phyloP scores from a whole-genome alignment of 2,888 invertebrate species.

The Zelleria hepariella region DNA sequence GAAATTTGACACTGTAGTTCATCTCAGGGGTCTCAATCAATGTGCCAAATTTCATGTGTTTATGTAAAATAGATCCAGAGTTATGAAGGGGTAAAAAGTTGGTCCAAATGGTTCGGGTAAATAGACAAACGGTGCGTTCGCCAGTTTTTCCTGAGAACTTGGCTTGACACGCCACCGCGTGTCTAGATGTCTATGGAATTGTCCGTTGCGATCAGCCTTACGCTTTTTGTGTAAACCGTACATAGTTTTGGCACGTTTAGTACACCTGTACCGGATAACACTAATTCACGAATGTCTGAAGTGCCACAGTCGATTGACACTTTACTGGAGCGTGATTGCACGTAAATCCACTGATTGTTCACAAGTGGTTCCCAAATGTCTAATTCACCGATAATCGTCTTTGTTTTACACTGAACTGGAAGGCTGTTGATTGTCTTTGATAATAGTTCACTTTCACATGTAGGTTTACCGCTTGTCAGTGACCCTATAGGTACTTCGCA shows the following conservation, averaged over 20 bases:
- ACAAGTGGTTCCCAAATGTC: background rate
- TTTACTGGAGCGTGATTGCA: background rate
- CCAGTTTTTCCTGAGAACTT: no score
- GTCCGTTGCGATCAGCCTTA: background rate
- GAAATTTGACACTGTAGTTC: no score
- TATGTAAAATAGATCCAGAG: no score
- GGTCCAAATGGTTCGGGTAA: no score
- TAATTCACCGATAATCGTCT: background rate
- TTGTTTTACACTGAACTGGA: background rate
- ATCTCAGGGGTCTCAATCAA: no score
- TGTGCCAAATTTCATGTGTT: no score
- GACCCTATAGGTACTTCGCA: background rate
- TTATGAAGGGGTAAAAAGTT: no score
- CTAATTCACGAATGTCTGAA: background rate
- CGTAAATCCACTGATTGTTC: background rate
- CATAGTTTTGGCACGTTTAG: background rate
- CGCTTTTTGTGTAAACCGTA: background rate
- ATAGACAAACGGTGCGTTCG: no score
- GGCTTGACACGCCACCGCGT: no score
- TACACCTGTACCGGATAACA: background rate
- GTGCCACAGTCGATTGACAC: background rate
- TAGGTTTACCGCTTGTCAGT: background rate
- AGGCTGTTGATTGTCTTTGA: background rate
- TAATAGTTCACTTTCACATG: background rate
- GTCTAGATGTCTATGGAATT: background rate